Percentiles rank a stretch among this genome's conserved stretches.
Conservation (phyloP, 2,888 invertebrate species). For the Muschampia plurimacula region DNA sequence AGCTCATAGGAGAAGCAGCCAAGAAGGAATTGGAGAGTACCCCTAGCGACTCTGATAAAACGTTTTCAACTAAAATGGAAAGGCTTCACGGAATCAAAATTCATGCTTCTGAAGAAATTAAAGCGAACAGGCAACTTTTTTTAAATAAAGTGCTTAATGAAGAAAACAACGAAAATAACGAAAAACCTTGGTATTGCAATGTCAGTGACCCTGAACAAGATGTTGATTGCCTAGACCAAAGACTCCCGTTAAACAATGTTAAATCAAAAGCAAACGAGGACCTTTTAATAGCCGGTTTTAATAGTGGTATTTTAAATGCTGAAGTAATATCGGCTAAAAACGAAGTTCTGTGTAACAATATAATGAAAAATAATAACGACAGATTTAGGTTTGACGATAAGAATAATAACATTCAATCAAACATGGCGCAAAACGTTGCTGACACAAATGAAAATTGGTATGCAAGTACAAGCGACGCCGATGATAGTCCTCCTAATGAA, state of each 20-base stretch:
- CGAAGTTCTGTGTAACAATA: constrained; percentile 74
- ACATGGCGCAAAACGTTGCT: constrained; percentile 59
- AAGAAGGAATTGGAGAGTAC: constrained; percentile 65
- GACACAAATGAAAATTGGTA: constrained; percentile 92
- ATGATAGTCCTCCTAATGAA: constrained; percentile 89
- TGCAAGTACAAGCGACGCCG: constrained; percentile 91
- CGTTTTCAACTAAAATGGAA: constrained; percentile 85
- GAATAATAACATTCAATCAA: constrained; percentile 68
- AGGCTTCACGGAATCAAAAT: constrained; percentile 73
- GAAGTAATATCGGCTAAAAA: constrained; percentile 76
- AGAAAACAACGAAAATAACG: constrained; percentile 72
- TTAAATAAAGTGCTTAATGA: constrained; percentile 76
- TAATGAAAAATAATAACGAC: constrained; percentile 66
- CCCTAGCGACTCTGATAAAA: constrained; percentile 74
- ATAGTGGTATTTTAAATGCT: constrained; percentile 63
- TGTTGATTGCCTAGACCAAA: constrained; percentile 70
- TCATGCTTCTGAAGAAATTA: constrained; percentile 78
- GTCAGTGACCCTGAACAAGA: constrained; percentile 83
- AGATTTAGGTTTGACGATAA: constrained; percentile 66
- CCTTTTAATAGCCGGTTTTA: constrained; percentile 63
- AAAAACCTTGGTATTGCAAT: constrained; percentile 83
- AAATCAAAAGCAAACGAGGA: constrained; percentile 76
- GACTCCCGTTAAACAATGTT: constrained; percentile 59
- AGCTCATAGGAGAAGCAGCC: constrained; percentile 76
- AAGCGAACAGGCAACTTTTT: constrained; percentile 77